Evolutionary conservation across 2,888 invertebrate species (phyloP).

Genomic region (Netelia fuscicornis): DNA sequence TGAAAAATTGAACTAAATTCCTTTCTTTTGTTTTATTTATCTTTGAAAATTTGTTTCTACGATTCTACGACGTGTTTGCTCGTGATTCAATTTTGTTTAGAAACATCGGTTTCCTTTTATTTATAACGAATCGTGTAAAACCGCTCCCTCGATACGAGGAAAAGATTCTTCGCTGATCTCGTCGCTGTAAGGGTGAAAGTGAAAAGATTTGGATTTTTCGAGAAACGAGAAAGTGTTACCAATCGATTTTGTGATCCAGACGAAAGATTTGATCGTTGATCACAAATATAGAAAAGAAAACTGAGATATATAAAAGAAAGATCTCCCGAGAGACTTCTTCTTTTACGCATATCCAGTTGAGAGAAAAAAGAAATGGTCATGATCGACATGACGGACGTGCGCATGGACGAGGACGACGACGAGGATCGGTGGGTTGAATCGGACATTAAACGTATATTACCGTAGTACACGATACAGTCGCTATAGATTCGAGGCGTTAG

Average conservation of each 20-base stretch:
- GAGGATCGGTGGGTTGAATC: constrained; percentile 80
- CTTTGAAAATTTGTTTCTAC: too few relatives aligned
- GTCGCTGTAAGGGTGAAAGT: background rate
- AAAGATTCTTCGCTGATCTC: background rate
- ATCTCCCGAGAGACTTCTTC: constrained; percentile 11
- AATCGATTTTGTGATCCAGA: background rate
- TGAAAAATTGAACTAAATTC: too few relatives aligned
- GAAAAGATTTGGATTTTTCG: background rate
- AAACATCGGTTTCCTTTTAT: too few relatives aligned
- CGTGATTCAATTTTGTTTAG: too few relatives aligned
- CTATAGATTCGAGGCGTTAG: constrained; percentile 18
- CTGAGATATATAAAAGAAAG: constrained; percentile 6
- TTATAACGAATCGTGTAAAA: background rate
- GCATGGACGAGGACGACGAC: constrained; percentile 79
- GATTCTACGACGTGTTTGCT: too few relatives aligned
- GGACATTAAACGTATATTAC: constrained; percentile 6
- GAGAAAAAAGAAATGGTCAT: constrained; percentile 80
- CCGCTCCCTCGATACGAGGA: background rate
- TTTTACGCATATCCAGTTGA: background rate
- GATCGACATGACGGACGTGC: constrained; percentile 83
- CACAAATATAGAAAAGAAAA: background rate
- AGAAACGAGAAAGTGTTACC: background rate
- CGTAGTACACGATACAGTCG: constrained; percentile 13
- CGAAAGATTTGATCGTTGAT: background rate
- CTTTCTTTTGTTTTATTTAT: too few relatives aligned